Evolutionary conservation across 2,888 invertebrate species (phyloP), one percentile per base, ranked within the genome.

Genomic region (Stenolophus ochropezus): DNA sequence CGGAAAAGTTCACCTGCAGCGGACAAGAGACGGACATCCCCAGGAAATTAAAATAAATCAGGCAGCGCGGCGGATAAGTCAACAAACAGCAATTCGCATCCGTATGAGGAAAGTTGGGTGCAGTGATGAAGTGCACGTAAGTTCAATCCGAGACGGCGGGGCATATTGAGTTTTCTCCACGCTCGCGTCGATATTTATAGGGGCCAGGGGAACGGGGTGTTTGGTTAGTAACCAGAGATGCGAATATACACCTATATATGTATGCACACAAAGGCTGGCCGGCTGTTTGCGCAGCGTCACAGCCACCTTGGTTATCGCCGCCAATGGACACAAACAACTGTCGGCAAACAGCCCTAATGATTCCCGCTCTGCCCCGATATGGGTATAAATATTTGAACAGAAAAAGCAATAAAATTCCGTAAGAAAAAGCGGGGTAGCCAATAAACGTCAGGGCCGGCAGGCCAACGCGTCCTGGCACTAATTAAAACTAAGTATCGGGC

Each of bases 401-500:
- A 81, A 81, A 81, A 81, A 81, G 81, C 75, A 81, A 81, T 81
- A 65, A 81, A 74, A 75, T 74, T 58, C 75, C 75, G 49, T 65
- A 74, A 81, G 81, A 74, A 73, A 47, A 58, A 74, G 33, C 20
- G 56, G 56, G 47, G 86, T 85, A 86, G 86, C 86, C 87, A 88
- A 87, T 88, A 88, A 87, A 87, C 86, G 87, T 88, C 88, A 87
- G 11, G 79, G 23, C 16, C 51, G 16, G 65, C 87, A 25, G 53
- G 27, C 79, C 27, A 79, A 79, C 69, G 79, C 73, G 73, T 85
- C 86, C 87, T 87, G 85, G 86, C 86, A 86, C 87, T 88, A 88
- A 88, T 88, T 88, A 88, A 87, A 88, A 88, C 87, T 87, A 88
- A 88, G 88, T 87, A 87, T 87, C 88, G 86, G 85, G 85, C 84